Percentiles rank a stretch among this genome's conserved stretches.
These are phyloP conservation scores for Apocheima hispidaria DNA, from an alignment of 2,888 invertebrate genomes.

Conservation along the genomic window DNA sequence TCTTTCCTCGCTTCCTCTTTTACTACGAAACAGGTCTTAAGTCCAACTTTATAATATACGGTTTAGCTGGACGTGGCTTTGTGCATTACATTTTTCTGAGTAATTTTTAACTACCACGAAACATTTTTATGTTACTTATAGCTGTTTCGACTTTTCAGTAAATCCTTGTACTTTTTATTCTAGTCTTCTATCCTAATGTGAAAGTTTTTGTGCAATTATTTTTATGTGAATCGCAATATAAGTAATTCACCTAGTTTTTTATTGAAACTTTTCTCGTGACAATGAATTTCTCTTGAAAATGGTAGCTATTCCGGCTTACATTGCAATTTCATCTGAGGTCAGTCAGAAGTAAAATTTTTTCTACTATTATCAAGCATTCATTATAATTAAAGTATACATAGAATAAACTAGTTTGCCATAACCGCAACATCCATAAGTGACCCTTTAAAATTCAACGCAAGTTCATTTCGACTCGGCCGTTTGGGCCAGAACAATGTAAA, in stretches of 20 bases:
- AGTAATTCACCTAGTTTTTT: background rate
- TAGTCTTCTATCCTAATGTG: background rate
- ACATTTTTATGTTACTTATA: slow-evolving; percentile 29
- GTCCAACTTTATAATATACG: slow-evolving; percentile 45
- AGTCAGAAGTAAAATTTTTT: background rate
- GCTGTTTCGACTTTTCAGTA: background rate
- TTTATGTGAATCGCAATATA: background rate
- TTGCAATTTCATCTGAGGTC: background rate
- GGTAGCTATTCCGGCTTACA: background rate
- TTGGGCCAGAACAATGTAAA: slow-evolving; percentile 46
- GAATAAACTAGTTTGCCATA: slow-evolving; percentile 1
- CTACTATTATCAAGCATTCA: background rate
- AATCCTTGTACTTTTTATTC: slow-evolving; percentile 1
- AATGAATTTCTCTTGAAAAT: background rate
- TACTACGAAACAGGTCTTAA: slow-evolving; percentile 35
- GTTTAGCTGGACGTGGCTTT: slow-evolving; percentile 48
- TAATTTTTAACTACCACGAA: slow-evolving; percentile 44
- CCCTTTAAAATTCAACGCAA: slow-evolving; percentile 36
- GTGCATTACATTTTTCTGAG: slow-evolving; percentile 52
- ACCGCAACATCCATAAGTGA: slow-evolving; percentile 16
- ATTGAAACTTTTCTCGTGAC: background rate
- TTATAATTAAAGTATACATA: background rate
- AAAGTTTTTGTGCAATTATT: background rate
- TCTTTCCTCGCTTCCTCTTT: slow-evolving; percentile 29
- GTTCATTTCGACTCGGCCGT: slow-evolving; percentile 39